Evolutionary conservation across 2,797 vertebrate genomes (phyloP).

Genomic region (Geotrypetes seraphini): DNA sequence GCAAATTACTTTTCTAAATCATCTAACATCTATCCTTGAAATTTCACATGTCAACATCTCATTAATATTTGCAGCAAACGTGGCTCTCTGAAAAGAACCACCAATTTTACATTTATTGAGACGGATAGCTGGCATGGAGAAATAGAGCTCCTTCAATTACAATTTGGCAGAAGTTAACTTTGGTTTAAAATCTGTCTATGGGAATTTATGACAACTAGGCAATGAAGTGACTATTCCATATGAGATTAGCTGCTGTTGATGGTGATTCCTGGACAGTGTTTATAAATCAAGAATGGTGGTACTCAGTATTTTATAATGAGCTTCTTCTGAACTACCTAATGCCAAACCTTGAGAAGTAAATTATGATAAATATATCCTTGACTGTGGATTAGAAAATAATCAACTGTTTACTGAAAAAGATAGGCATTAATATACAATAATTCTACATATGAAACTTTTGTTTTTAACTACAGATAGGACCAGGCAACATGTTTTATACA

Average conservation of each 20-base stretch:
- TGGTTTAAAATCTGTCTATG: conserved; percentile 44
- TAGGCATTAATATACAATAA: too few relatives aligned
- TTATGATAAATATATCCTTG: conserved; percentile 35
- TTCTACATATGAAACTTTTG: too few relatives aligned
- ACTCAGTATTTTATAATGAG: conserved; percentile 37
- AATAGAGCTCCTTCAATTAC: conserved; percentile 47
- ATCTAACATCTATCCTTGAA: conserved; percentile 52
- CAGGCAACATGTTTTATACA: too few relatives aligned
- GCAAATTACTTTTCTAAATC: conserved; percentile 54
- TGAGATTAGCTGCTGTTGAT: conserved; percentile 45
- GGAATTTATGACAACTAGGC: conserved; percentile 47
- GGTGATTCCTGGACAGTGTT: conserved; percentile 28
- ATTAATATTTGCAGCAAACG: conserved; percentile 51
- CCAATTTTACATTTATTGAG: conserved; percentile 46
- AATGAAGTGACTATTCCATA: conserved; percentile 47
- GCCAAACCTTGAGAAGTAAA: conserved; percentile 35
- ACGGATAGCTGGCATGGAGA: conserved; percentile 45
- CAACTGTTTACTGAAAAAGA: too few relatives aligned
- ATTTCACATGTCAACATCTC: conserved; percentile 52
- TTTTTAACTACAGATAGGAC: too few relatives aligned
- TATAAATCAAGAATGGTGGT: conserved; percentile 43
- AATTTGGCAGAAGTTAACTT: conserved; percentile 52
- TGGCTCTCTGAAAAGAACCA: conserved; percentile 42
- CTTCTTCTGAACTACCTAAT: conserved; percentile 28
- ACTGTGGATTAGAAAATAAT: conserved; percentile 33